Percentiles rank a stretch among this genome's conserved stretches.
Conservation (phyloP, 2,113 vertebrate species). For the Ardeotis arabs region DNA sequence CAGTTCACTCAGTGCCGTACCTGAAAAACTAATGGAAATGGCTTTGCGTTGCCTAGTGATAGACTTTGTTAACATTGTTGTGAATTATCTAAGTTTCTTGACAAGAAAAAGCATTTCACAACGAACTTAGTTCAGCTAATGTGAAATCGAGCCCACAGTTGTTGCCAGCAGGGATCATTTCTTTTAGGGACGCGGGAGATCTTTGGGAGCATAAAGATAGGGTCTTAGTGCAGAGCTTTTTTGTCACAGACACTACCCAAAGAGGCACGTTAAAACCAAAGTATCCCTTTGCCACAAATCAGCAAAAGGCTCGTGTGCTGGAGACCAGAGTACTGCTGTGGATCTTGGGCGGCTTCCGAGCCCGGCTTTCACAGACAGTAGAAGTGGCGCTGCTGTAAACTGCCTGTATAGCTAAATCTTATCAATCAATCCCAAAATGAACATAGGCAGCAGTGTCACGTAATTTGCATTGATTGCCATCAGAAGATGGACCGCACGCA, state of each 20-base stretch:
- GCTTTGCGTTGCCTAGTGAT: background rate
- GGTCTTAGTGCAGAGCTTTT: background rate
- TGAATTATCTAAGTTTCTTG: background rate
- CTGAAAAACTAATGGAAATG: background rate
- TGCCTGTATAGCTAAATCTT: background rate
- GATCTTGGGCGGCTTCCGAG: background rate
- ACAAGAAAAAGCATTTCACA: background rate
- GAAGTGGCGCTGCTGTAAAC: background rate
- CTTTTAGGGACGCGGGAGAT: background rate
- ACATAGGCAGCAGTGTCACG: rapidly evolving
- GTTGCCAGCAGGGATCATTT: background rate
- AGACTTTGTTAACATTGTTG: background rate
- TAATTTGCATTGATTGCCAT: background rate
- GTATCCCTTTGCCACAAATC: background rate
- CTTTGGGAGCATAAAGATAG: background rate
- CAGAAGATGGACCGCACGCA: rapidly evolving
- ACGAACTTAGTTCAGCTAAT: background rate
- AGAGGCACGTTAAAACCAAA: background rate
- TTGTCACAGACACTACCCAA: background rate
- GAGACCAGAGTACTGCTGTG: rapidly evolving
- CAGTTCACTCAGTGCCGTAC: background rate
- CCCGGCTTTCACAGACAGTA: background rate
- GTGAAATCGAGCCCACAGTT: background rate
- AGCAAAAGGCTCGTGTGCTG: rapidly evolving
- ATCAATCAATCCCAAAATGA: background rate